Evolutionary conservation across 64 coral and sea anemone genomes (phyloP).

Genomic region (Acropora yongei): DNA sequence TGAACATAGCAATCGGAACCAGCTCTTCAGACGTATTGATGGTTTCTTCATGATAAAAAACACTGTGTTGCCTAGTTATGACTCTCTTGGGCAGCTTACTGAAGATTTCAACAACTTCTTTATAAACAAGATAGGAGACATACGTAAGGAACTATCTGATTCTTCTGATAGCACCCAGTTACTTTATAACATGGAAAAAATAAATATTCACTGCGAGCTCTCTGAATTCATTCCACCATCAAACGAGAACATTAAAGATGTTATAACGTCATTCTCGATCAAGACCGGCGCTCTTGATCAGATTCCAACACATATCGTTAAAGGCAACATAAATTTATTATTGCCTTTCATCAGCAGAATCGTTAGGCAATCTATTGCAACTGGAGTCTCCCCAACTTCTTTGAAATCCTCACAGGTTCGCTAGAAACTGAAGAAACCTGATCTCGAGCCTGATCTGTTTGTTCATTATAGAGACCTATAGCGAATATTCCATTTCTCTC

Average conservation of each 20-base stretch:
- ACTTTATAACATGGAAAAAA: not conserved
- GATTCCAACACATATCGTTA: slow-evolving; percentile 39
- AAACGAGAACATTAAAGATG: not conserved
- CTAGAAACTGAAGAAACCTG: too few relatives aligned
- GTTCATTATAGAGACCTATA: too few relatives aligned
- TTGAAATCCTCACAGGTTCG: too few relatives aligned
- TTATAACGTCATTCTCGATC: not conserved
- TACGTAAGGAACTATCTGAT: not conserved
- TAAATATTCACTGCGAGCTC: slow-evolving; percentile 1
- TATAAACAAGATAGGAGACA: slow-evolving; percentile 50
- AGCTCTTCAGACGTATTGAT: slow-evolving; percentile 43
- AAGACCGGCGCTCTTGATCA: slow-evolving; percentile 33
- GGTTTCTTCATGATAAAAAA: not conserved
- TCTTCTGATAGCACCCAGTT: not conserved
- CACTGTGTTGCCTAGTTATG: slow-evolving; percentile 4
- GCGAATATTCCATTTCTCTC: too few relatives aligned
- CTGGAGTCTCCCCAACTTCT: too few relatives aligned
- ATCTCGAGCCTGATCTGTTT: too few relatives aligned
- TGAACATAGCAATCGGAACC: slow-evolving; percentile 31
- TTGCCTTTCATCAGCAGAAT: too few relatives aligned
- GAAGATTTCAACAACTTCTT: slow-evolving; percentile 57
- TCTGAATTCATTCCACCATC: not conserved
- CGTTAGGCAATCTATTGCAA: too few relatives aligned
- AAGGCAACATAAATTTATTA: not conserved
- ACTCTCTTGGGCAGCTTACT: slow-evolving; percentile 22